A percentile compares a stretch with the other conserved stretches of the same genome.
Evolutionary conservation across 1,140 invertebrate species (phyloP).

Genomic region (Rhizoglyphus robini): DNA sequence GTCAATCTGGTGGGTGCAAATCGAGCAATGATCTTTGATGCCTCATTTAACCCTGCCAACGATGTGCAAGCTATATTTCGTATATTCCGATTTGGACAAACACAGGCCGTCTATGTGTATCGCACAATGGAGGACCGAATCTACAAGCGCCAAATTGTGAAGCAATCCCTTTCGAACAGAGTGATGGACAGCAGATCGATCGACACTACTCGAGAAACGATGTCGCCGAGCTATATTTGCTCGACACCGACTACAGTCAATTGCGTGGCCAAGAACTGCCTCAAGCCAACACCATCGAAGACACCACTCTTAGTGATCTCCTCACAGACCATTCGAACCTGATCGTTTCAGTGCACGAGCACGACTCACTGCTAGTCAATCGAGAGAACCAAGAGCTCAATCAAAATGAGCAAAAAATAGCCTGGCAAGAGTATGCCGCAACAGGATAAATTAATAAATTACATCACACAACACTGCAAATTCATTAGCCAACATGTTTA

Average conservation of each 20-base stretch:
- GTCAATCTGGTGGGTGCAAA: conserved; percentile 90
- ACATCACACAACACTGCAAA: too few relatives aligned
- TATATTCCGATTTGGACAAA: conserved; percentile 69
- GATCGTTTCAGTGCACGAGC: conserved; percentile 71
- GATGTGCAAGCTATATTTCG: conserved; percentile 97
- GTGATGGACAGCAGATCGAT: conserved; percentile 56
- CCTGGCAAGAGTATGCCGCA: conserved; percentile 83
- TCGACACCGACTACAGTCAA: background rate
- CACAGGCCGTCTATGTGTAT: conserved; percentile 91
- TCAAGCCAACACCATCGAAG: conserved; percentile 48
- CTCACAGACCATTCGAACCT: conserved; percentile 41
- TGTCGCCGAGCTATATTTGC: background rate
- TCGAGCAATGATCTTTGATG: conserved; percentile 91
- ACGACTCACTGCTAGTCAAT: conserved; percentile 89
- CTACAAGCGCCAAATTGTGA: conserved; percentile 89
- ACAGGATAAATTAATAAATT: too few relatives aligned
- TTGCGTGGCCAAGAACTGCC: background rate
- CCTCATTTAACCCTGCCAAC: conserved; percentile 93
- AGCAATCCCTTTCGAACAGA: conserved; percentile 77
- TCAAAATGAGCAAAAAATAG: conserved; percentile 81
- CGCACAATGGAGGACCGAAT: conserved; percentile 98
- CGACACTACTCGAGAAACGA: background rate
- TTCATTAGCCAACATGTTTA: too few relatives aligned
- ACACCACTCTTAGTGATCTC: conserved; percentile 51
- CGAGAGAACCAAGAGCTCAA: conserved; percentile 89